Percentiles rank a stretch among this genome's conserved stretches.
Evolutionary conservation across 2,113 vertebrate genomes (phyloP).

Genomic region (Sphyrna mokarran): DNA sequence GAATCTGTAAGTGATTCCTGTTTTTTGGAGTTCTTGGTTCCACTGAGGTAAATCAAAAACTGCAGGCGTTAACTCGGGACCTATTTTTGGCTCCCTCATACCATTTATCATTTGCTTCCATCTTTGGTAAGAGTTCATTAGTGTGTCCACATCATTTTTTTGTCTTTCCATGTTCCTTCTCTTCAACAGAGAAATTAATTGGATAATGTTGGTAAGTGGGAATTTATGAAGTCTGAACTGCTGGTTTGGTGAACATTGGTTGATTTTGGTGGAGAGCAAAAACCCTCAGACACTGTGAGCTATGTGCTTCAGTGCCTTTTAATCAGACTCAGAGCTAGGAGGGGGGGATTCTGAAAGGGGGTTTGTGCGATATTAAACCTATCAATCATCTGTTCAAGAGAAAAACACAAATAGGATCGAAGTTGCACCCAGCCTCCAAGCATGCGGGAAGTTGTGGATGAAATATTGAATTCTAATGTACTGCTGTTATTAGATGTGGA

Average conservation of each 20-base stretch:
- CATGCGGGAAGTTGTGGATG: background rate
- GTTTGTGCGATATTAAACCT: background rate
- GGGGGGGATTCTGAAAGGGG: background rate
- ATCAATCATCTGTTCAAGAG: background rate
- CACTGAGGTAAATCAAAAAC: background rate
- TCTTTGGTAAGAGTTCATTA: background rate
- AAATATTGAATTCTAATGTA: background rate
- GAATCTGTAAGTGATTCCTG: background rate
- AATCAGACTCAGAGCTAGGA: background rate
- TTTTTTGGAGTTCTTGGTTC: too few relatives aligned
- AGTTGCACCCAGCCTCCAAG: background rate
- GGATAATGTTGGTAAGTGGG: background rate
- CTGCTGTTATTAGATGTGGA: background rate
- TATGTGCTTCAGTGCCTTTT: background rate
- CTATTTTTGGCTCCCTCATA: background rate
- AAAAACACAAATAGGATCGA: background rate
- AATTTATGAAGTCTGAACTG: too few relatives aligned
- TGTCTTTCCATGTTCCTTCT: background rate
- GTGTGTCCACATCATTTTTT: background rate
- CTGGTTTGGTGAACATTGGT: background rate
- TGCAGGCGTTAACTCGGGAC: background rate
- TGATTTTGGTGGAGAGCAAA: background rate
- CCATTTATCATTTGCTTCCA: background rate
- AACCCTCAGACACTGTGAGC: background rate
- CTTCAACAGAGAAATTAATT: background rate